These are phyloP conservation scores for Spheniscus humboldti DNA, from an alignment of 2,797 vertebrate species.

Conservation along the genomic window DNA sequence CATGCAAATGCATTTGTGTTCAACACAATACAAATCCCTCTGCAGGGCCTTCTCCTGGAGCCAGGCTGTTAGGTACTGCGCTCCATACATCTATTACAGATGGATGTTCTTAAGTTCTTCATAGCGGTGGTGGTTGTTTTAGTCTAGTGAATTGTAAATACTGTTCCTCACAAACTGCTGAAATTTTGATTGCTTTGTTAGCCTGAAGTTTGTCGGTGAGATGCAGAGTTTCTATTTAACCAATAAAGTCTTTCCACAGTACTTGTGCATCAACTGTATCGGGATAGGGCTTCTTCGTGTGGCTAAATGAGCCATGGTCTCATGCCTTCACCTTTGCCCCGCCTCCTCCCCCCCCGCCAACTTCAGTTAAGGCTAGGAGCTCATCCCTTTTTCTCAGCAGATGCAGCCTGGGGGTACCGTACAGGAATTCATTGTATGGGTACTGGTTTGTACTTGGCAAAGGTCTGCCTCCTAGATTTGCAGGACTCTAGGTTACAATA, in stretches of 20 bases:
- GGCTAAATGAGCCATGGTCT: background rate
- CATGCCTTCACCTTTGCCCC: background rate
- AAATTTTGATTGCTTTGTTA: background rate
- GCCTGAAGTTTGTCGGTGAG: background rate
- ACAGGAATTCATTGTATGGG: background rate
- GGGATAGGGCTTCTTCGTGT: background rate
- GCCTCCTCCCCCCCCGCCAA: accelerated
- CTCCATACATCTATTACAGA: background rate
- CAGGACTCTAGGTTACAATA: background rate
- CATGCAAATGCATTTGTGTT: background rate
- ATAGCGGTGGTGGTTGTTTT: background rate
- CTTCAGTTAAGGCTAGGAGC: background rate
- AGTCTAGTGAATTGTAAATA: background rate
- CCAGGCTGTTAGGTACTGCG: background rate
- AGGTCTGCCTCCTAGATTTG: background rate
- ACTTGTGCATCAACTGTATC: background rate
- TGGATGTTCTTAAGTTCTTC: background rate
- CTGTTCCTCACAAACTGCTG: background rate
- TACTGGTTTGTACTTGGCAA: background rate
- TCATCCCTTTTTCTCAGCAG: background rate
- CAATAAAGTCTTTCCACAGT: background rate
- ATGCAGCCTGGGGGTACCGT: background rate
- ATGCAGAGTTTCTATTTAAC: background rate
- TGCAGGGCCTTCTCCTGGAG: background rate
- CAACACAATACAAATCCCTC: background rate